Evolutionary conservation across 2,113 vertebrate species (phyloP).

Genomic region (Triplophysa dalaica): DNA sequence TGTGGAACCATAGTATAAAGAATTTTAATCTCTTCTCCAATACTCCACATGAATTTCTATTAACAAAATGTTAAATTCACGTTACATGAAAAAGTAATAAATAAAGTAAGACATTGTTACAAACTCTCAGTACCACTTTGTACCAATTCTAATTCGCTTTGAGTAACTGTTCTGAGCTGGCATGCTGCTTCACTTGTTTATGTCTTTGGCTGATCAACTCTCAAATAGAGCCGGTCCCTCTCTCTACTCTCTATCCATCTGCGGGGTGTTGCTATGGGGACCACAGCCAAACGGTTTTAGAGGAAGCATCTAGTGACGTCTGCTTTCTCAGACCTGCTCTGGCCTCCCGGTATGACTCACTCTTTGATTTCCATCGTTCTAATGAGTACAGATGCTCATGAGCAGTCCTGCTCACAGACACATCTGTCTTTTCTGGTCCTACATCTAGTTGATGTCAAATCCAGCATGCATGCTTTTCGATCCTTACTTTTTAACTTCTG

Average conservation of each 20-base stretch:
- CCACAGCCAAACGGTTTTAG: conserved; percentile 64
- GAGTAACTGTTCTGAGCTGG: conserved; percentile 32
- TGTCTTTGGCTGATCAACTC: background rate
- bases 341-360: conserved; percentile 52
- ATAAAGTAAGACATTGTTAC: too few relatives aligned
- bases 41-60: conserved; percentile 47
- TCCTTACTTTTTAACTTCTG: conserved; percentile 95
- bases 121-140: too few relatives aligned
- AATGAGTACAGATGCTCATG: background rate
- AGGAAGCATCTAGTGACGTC: conserved; percentile 69
- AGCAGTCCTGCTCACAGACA: background rate
- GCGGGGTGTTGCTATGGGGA: conserved; percentile 73
- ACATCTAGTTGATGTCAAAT: background rate
- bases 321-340: conserved; percentile 60
- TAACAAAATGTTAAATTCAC: conserved; percentile 42
- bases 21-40: conserved; percentile 65
- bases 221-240: conserved; percentile 51
- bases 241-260: conserved; percentile 60
- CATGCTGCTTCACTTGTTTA: conserved; percentile 56
- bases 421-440: background rate
- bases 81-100: too few relatives aligned
- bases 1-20: conserved; percentile 71
- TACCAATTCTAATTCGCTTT: too few relatives aligned
- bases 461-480: background rate
- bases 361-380: conserved; percentile 42